Conservation (phyloP, 2,888 invertebrate genomes). For the Glaucopsyche alexis region DNA sequence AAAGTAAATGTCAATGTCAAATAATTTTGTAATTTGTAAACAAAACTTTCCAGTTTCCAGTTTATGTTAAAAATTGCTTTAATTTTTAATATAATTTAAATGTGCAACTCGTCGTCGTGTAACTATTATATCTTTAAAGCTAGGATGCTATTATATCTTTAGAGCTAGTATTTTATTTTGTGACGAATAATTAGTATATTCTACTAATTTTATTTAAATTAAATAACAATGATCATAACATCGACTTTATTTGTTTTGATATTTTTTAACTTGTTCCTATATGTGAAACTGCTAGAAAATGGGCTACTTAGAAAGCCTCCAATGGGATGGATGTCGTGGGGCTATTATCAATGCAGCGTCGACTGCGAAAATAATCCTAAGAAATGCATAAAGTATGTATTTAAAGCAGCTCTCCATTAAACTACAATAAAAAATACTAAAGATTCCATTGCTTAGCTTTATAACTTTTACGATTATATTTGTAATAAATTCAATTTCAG, state of each 20-base stretch:
- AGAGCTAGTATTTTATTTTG: neutral
- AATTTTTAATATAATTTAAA: neutral
- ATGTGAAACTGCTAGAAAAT: constrained; percentile 75
- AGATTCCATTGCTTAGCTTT: neutral
- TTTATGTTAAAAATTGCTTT: no score
- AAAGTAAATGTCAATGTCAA: no score
- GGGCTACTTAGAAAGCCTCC: constrained; percentile 84
- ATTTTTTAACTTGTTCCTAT: constrained; percentile 36
- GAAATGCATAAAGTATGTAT: constrained; percentile 82
- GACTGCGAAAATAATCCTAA: constrained; percentile 81
- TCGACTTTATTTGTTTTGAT: neutral
- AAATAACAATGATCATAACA: neutral
- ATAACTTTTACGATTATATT: neutral
- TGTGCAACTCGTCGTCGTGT: neutral
- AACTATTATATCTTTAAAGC: neutral
- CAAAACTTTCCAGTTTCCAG: no score
- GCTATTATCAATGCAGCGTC: constrained; percentile 82
- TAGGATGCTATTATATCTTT: neutral
- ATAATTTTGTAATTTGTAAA: no score
- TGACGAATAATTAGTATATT: neutral
- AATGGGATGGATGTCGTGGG: constrained; percentile 89
- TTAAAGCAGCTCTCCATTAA: neutral
- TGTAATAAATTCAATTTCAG: constrained; percentile 54
- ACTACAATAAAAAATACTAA: neutral
- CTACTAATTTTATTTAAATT: neutral